phyloP scores from a whole-genome alignment of 1,140 invertebrate species.

The Rhynchophorus ferrugineus region DNA sequence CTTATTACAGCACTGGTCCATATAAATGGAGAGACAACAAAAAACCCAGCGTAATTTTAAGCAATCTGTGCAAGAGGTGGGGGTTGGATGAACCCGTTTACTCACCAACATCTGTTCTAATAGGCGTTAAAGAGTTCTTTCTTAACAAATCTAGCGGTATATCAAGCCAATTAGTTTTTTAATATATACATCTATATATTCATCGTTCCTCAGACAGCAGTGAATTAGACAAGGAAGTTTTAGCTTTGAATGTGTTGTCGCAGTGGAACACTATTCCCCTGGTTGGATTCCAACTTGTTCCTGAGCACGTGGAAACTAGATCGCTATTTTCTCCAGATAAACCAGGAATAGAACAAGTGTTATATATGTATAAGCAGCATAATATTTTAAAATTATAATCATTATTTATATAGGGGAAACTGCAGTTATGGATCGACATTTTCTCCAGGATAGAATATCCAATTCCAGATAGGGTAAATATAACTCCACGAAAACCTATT shows the following conservation, averaged over 20 bases:
- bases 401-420: slow-evolving; percentile 57
- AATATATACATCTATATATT: no score
- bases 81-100: slow-evolving; percentile 50
- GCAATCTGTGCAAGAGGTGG: slow-evolving; percentile 60
- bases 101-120: slow-evolving; percentile 42
- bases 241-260: slow-evolving; percentile 62
- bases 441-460: slow-evolving; percentile 59
- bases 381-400: no score
- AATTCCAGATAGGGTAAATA: slow-evolving; percentile 58
- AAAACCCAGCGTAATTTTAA: slow-evolving; percentile 66
- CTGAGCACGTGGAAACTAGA: slow-evolving; percentile 84
- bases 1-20: slow-evolving; percentile 56
- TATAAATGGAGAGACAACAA: slow-evolving; percentile 71
- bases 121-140: slow-evolving; percentile 40
- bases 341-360: slow-evolving; percentile 77
- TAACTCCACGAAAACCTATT: slow-evolving; percentile 65
- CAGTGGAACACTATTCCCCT: slow-evolving; percentile 64
- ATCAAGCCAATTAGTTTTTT: no score
- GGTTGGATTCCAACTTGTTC: slow-evolving; percentile 70
- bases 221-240: slow-evolving; percentile 44
- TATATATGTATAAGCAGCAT: no score
- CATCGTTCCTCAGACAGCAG: no score
- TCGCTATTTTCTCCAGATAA: slow-evolving; percentile 66
- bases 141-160: no score
- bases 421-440: slow-evolving; percentile 88